Conservation (phyloP, 2,888 invertebrate genomes). For the Drosophila conformis region DNA sequence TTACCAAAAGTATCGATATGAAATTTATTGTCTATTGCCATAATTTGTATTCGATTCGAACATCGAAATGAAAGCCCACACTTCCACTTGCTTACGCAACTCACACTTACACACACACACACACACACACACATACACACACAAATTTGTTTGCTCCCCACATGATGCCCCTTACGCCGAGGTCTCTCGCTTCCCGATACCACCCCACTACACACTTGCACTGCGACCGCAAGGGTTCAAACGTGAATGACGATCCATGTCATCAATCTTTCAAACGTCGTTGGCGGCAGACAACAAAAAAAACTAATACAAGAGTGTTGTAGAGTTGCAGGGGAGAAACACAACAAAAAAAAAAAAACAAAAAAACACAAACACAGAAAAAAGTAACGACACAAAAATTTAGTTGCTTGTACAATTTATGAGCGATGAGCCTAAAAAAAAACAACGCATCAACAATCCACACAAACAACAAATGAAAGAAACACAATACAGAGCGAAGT, state of each 20-base stretch:
- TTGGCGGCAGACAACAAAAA: constrained; percentile 60
- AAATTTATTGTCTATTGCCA: constrained; percentile 22
- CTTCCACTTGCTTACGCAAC: constrained; percentile 18
- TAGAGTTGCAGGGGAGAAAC: not conserved
- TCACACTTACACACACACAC: not conserved
- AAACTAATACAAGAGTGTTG: constrained; percentile 4
- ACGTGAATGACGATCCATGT: constrained; percentile 41
- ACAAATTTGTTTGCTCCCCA: not conserved
- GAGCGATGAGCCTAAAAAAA: constrained; percentile 33
- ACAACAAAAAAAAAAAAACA: too few relatives aligned
- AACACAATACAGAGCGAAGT: constrained; percentile 9
- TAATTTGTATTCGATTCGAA: constrained; percentile 17
- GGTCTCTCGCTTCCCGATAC: not conserved
- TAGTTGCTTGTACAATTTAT: constrained; percentile 50
- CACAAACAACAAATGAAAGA: constrained; percentile 12
- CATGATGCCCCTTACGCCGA: not conserved
- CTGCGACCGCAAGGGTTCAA: constrained; percentile 55
- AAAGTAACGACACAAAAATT: constrained; percentile 18
- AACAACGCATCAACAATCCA: constrained; percentile 5
- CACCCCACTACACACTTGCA: constrained; percentile 15
- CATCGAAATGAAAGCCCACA: constrained; percentile 14
- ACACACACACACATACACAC: not conserved
- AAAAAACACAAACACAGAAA: not conserved
- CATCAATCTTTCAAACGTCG: constrained; percentile 52
- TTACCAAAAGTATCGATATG: constrained; percentile 10